These are phyloP conservation scores for Quadroppia sp. DNA, from an alignment of 2,888 invertebrate genomes.

Conservation along the genomic window DNA sequence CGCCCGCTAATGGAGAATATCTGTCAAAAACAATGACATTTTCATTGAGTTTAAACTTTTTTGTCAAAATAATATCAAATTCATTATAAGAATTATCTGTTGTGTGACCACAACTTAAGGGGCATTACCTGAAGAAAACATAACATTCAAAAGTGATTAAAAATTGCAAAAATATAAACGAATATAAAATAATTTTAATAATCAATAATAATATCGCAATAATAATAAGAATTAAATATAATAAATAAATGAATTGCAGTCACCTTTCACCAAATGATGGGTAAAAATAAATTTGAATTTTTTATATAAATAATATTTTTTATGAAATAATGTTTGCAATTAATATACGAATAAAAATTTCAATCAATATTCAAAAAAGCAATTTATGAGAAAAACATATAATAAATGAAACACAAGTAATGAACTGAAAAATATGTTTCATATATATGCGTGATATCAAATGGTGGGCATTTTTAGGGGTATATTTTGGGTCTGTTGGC, in stretches of 20 bases:
- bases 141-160: conserved; percentile 18
- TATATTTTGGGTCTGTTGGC: too few relatives aligned
- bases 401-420: background rate
- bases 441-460: background rate
- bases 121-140: background rate
- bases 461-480: too few relatives aligned
- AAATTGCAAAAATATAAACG: conserved; percentile 22
- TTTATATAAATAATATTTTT: background rate
- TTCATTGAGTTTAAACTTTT: background rate
- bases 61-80: background rate
- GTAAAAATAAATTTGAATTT: conserved; percentile 34
- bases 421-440: conserved; percentile 2
- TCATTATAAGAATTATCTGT: background rate
- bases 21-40: conserved; percentile 52
- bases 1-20: conserved; percentile 74
- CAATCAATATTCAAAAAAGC: conserved; percentile 33
- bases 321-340: conserved; percentile 28
- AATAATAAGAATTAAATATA: conserved; percentile 17
- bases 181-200: conserved; percentile 4
- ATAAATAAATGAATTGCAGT: conserved; percentile 25
- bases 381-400: conserved; percentile 3
- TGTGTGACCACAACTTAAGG: background rate
- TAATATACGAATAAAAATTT: conserved; percentile 17
- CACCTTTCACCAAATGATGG: conserved; percentile 35
- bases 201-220: conserved; percentile 25